Evolutionary conservation across 2,888 invertebrate species (phyloP), one percentile per base, ranked within the genome.

Genomic region (Sarcophaga carnaria): DNA sequence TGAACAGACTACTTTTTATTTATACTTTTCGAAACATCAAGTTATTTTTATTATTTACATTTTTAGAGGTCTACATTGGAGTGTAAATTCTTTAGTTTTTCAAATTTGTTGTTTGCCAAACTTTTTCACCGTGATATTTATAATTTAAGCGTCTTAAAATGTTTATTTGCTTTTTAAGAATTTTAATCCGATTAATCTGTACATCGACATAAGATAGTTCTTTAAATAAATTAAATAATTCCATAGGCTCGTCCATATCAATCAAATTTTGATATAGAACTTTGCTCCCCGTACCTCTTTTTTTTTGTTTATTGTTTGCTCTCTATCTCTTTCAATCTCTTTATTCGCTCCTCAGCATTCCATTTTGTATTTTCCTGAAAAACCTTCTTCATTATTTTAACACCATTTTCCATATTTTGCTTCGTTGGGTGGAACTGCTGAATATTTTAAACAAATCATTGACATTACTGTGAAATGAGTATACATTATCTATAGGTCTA

Each of bases 221-320:
- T 49, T 69, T 49, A 49, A 69, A 54, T 59, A 71, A 71, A 71
- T 71, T 71, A 71, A 71, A 71, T 71, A 69, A 49, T 20, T 69
- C 69, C 69, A 69, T 71, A 25, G 54, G 70, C 14, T 54, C 49
- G 22, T 69, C 49, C n/a, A 22, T 69, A 70, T 70, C 27, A 27
- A 27, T 27, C 27, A 27, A 27, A 27, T 27, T 27, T 27, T 27
- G 27, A 27, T 6, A 27, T 6, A 27, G 3, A 27, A 27, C 27
- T 27, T 27, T 27, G 6, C 27, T 27, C 27, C 6, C 27, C 27
- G 70, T 70, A 27, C 64, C 25, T 27, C n/a, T n/a, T n/a, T 71
- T 71, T 71, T 54, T 71, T 71, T 25, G 71, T 25, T 59, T 71
- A 17, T 71, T 71, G 71, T 27, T 71, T 71, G 54, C 49, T 71